Evolutionary conservation across 2,888 invertebrate species (phyloP), one percentile per base, ranked within the genome.

Genomic region (Tenthredo notha): DNA sequence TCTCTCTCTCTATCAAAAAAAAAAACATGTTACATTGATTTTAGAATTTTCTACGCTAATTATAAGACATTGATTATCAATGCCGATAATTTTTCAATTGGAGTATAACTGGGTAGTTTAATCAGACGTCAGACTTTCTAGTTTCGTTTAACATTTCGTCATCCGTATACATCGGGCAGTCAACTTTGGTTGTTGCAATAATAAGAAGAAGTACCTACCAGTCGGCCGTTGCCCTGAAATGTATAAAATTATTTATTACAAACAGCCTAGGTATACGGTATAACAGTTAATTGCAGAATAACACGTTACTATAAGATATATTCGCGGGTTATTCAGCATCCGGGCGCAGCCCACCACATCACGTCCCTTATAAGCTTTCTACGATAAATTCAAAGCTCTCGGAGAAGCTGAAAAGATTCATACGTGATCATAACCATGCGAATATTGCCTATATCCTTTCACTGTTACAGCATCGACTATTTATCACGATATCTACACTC

Each of bases 371-470:
- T 72, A 40, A 21, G 40, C 72, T 72, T 72, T 72, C 72, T 72
- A 72, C n/a, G 21, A 72, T 72, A 43, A 43, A 72, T 72, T 18
- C 67, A 15, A 67, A 67, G 67, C 67, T 29, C 7, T 15, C 7
- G 4, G 7, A 61, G 12, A 61, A 61, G 21, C 25, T 25, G 25
- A 12, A 61, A 12, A 25, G 7, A 25, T 12, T 9, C 12, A 25
- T 61, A 61, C 18, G 25, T 33, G 25, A 15, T 12, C 33, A 33
- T 67, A 33, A 33, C 25, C 10, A 33, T 67, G 67, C 67, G 67
- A 67, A 67, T 33, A 67, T 33, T 70, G 9, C 37, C 70, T 70
- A 7, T 37, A 33, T 70, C 43, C 72, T 72, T 72, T 72, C 72
- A 72, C 72, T 43, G 72, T 40, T 72, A 43, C 72, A 72, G 33